These are phyloP conservation scores for Podiceps cristatus DNA, from an alignment of 2,113 vertebrate genomes.

Conservation along the genomic window DNA sequence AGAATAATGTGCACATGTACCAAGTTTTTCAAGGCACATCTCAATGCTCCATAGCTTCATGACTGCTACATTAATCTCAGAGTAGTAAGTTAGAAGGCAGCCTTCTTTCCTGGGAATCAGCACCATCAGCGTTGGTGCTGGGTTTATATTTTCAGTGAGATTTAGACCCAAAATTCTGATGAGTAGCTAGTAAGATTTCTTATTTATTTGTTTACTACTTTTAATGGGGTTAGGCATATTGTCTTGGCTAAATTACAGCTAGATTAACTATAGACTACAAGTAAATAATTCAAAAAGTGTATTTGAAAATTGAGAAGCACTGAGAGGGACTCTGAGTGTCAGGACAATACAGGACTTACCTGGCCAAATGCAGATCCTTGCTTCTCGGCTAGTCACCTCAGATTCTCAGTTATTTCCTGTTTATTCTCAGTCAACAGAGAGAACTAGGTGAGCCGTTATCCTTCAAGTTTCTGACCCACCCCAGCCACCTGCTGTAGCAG, in stretches of 20 bases:
- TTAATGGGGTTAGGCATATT: background rate
- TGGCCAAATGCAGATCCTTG: background rate
- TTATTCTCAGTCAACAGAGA: background rate
- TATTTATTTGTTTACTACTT: background rate
- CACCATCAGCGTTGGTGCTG: background rate
- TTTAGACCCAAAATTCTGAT: background rate
- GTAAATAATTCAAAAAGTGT: background rate
- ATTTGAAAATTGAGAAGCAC: background rate
- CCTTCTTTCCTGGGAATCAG: background rate
- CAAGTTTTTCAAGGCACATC: background rate
- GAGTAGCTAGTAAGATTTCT: background rate
- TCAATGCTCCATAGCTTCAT: background rate
- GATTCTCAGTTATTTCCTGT: background rate
- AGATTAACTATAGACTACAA: background rate
- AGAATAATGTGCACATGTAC: background rate
- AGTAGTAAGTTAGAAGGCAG: background rate
- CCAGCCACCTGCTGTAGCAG: background rate
- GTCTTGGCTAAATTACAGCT: background rate
- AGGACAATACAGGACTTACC: background rate
- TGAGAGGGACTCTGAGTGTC: background rate
- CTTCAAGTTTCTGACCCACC: background rate
- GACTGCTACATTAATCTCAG: background rate
- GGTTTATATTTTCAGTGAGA: background rate
- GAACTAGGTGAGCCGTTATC: background rate
- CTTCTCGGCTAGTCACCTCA: background rate